A percentile compares a stretch with the other conserved stretches of the same genome.
Conservation (phyloP, 2,888 invertebrate genomes). For the Bimastos eiseni region DNA sequence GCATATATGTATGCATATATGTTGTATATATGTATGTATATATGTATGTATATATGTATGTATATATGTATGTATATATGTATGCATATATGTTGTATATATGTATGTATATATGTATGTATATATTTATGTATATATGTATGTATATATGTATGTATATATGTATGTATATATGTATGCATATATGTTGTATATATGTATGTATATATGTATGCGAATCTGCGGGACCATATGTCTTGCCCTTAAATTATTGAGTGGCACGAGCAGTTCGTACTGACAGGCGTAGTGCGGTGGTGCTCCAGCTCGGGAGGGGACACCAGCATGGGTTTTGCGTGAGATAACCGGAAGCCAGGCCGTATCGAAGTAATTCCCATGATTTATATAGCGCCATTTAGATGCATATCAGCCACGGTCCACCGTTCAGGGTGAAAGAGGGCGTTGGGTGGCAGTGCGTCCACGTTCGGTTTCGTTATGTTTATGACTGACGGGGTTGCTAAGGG, state of each 20-base stretch:
- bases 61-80: no score
- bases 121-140: no score
- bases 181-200: neutral
- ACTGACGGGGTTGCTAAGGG: neutral
- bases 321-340: neutral
- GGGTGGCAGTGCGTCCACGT: neutral
- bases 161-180: neutral
- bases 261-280: neutral
- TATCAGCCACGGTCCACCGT: neutral
- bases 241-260: neutral
- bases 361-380: constrained; percentile 3
- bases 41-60: no score
- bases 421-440: neutral
- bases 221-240: neutral
- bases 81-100: no score
- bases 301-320: no score
- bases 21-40: no score
- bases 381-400: neutral
- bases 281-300: no score
- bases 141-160: no score
- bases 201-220: neutral
- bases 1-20: no score
- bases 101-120: no score
- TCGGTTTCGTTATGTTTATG: neutral
- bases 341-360: neutral